Evolutionary conservation across 2,888 invertebrate species (phyloP).

Genomic region (Spodoptera littoralis): DNA sequence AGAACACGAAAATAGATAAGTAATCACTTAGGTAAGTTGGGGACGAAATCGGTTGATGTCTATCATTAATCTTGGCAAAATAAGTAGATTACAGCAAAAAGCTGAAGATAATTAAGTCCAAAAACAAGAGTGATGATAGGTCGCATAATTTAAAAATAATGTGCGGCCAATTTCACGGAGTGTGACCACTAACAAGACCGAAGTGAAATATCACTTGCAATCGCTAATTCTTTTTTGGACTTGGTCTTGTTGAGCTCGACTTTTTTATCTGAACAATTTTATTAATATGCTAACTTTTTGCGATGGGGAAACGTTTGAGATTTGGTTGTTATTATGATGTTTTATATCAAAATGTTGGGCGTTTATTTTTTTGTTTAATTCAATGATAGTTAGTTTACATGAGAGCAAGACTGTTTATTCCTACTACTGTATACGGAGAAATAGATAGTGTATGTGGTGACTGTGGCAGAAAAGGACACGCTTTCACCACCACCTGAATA

Average conservation of each 20-base stretch:
- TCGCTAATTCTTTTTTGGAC: slow-evolving; percentile 64
- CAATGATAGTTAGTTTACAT: too few relatives aligned
- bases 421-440: too few relatives aligned
- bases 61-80: slow-evolving; percentile 24
- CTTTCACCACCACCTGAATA: too few relatives aligned
- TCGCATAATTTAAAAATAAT: slow-evolving; percentile 79
- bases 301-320: not conserved
- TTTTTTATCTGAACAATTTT: slow-evolving; percentile 46
- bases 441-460: too few relatives aligned
- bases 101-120: slow-evolving; percentile 62
- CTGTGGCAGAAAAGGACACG: too few relatives aligned
- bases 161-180: slow-evolving; percentile 82
- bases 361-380: too few relatives aligned
- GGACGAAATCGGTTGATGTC: not conserved
- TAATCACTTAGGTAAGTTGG: not conserved
- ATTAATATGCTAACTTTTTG: slow-evolving; percentile 24
- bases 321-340: too few relatives aligned
- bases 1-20: too few relatives aligned
- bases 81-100: slow-evolving; percentile 18
- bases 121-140: slow-evolving; percentile 68
- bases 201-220: slow-evolving; percentile 78
- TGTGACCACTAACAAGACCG: slow-evolving; percentile 71
- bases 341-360: too few relatives aligned
- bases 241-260: slow-evolving; percentile 28
- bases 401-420: too few relatives aligned